These are phyloP conservation scores for Galendromus occidentalis DNA, from an alignment of 1,140 invertebrate species.

Conservation along the genomic window DNA sequence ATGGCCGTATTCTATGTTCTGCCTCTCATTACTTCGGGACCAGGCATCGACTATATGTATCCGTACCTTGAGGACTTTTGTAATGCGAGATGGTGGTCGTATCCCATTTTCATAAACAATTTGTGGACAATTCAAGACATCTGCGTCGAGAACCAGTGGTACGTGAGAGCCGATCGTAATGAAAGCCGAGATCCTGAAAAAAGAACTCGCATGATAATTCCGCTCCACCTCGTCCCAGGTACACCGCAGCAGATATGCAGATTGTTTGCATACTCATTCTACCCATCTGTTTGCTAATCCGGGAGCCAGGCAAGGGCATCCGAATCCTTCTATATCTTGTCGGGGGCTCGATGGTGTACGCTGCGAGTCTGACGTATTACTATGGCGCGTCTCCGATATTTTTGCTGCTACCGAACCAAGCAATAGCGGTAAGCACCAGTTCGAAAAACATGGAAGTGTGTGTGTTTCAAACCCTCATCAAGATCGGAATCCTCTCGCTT, in stretches of 20 bases:
- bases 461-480: no score
- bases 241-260: slow-evolving; percentile 2
- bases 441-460: no score
- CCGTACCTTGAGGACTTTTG: not conserved
- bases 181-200: no score
- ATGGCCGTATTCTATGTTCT: not conserved
- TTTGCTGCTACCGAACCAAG: no score
- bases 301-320: not conserved
- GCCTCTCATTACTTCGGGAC: not conserved
- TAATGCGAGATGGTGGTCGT: not conserved
- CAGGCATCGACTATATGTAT: not conserved
- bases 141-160: not conserved
- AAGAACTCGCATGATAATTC: no score
- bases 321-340: not conserved
- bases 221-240: no score
- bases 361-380: not conserved
- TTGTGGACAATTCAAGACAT: not conserved
- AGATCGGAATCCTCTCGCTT: no score
- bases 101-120: not conserved
- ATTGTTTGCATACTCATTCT: not conserved
- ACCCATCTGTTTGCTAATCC: not conserved
- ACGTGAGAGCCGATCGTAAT: not conserved
- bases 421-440: no score
- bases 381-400: not conserved
- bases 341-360: not conserved